These are phyloP conservation scores for Rhinoptilus africanus DNA, from an alignment of 2,113 vertebrate species.

Conservation along the genomic window DNA sequence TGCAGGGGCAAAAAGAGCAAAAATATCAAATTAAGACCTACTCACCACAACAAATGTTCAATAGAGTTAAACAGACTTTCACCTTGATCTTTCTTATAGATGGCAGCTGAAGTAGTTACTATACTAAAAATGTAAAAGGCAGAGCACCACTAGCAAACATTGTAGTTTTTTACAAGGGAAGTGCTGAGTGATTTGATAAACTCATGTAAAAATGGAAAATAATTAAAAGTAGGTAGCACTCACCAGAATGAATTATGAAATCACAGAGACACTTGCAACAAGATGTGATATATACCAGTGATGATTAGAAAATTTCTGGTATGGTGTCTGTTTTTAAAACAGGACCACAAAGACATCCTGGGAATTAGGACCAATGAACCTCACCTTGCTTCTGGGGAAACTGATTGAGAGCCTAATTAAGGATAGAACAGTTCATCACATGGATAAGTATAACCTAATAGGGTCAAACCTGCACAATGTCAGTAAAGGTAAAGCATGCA, in stretches of 20 bases:
- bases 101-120: not conserved
- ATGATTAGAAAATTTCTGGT: not conserved
- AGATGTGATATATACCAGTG: not conserved
- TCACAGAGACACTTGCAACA: not conserved
- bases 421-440: not conserved
- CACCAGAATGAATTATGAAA: not conserved
- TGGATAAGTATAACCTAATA: not conserved
- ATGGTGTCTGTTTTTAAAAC: not conserved
- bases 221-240: not conserved
- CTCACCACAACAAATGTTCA: not conserved
- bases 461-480: not conserved
- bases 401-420: slow-evolving; percentile 20
- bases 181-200: not conserved
- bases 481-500: not conserved
- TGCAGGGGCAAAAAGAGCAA: not conserved
- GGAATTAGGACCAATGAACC: not conserved
- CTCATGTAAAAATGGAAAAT: not conserved
- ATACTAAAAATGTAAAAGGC: not conserved
- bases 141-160: not conserved
- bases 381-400: not conserved
- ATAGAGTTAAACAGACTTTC: not conserved
- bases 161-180: not conserved
- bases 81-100: not conserved
- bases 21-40: not conserved
- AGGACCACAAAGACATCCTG: not conserved